These are phyloP conservation scores for Tenodera sinensis DNA, from an alignment of 2,888 invertebrate genomes.

Conservation along the genomic window DNA sequence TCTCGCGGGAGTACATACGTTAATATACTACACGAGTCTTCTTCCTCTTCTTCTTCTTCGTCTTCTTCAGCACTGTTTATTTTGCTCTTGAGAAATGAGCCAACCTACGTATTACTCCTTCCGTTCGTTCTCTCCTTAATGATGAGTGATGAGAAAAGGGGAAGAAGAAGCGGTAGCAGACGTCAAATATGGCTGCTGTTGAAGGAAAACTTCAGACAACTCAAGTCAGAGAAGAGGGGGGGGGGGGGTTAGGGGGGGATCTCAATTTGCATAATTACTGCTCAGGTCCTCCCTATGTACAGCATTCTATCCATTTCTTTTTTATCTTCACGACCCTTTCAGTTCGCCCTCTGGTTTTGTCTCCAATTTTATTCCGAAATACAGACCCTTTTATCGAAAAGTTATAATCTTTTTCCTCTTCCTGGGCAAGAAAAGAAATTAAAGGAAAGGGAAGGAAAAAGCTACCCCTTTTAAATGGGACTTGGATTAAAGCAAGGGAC, in stretches of 20 bases:
- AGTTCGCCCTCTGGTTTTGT: not conserved
- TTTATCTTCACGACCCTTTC: not conserved
- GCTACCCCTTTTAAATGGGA: not conserved
- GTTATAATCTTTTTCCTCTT: constrained; percentile 1
- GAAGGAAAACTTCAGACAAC: constrained; percentile 12
- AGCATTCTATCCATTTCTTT: not conserved
- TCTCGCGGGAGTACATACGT: not conserved
- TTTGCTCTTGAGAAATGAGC: constrained; percentile 12
- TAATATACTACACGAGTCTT: not conserved
- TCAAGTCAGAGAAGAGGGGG: not conserved
- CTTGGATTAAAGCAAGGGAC: not conserved
- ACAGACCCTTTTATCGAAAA: constrained; percentile 13
- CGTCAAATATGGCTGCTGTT: not conserved
- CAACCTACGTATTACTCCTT: not conserved
- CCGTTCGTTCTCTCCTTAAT: constrained; percentile 13
- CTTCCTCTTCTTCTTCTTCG: not conserved
- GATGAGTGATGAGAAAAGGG: constrained; percentile 14
- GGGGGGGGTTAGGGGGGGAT: not conserved
- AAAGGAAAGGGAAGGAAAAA: not conserved
- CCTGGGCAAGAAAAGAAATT: not conserved
- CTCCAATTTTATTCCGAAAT: not conserved
- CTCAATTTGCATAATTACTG: constrained; percentile 27
- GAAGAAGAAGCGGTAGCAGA: not conserved
- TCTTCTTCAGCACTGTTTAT: not conserved
- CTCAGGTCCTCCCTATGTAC: constrained; percentile 15